phyloP scores from a whole-genome alignment of 1,140 invertebrate species.

The Anthonomus grandis region DNA sequence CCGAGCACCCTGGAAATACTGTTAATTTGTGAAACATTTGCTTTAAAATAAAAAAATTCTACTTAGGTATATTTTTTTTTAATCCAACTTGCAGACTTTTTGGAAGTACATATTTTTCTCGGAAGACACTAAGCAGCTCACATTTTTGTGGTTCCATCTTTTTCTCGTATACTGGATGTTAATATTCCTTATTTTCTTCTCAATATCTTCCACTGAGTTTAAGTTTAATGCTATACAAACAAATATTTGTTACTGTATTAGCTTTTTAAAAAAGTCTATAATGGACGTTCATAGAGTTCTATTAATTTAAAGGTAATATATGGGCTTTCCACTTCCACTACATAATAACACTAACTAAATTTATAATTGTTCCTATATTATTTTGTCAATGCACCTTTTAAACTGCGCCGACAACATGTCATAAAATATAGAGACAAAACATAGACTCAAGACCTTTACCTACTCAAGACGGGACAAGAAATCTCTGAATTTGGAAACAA shows the following conservation, averaged over 20 bases:
- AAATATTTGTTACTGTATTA: slow-evolving; percentile 9
- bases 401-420: slow-evolving; percentile 2
- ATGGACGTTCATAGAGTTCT: slow-evolving; percentile 15
- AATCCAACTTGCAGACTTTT: too few species aligned
- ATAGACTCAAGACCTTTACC: neutral
- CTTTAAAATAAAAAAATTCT: too few species aligned
- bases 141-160: slow-evolving; percentile 17
- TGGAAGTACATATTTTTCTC: slow-evolving; percentile 4
- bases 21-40: too few species aligned
- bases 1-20: too few species aligned
- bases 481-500: too few species aligned
- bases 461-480: neutral
- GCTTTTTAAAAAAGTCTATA: slow-evolving; percentile 8
- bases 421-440: neutral
- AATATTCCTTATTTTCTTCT: slow-evolving; percentile 22
- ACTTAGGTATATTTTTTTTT: too few species aligned
- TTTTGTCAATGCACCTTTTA: slow-evolving; percentile 10
- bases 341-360: neutral
- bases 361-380: neutral
- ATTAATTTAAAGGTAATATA: slow-evolving; percentile 13
- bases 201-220: slow-evolving; percentile 14
- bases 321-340: slow-evolving; percentile 3
- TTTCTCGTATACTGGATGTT: slow-evolving; percentile 14
- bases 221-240: slow-evolving; percentile 11
- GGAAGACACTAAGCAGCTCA: slow-evolving; percentile 2